phyloP scores from a whole-genome alignment of 2,797 vertebrate genomes.

The Catharus ustulatus region DNA sequence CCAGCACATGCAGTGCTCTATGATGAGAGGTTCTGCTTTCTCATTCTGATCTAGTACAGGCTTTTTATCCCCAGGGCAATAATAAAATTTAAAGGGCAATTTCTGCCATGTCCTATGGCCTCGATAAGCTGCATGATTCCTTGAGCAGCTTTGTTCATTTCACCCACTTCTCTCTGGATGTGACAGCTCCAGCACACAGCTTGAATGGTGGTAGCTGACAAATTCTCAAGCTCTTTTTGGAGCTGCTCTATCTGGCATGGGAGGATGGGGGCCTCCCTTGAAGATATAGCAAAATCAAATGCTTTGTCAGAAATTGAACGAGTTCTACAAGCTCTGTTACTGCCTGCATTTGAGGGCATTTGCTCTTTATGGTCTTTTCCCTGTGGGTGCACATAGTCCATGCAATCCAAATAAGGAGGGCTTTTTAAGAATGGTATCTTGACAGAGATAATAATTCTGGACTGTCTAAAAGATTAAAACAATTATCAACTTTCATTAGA shows the following conservation, averaged over 20 bases:
- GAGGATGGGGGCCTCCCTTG: neutral
- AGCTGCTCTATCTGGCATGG: neutral
- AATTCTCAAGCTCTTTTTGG: neutral
- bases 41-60: neutral
- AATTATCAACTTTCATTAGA: neutral
- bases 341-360: neutral
- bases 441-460: neutral
- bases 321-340: neutral
- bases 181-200: neutral
- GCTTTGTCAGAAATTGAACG: neutral
- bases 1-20: rapidly evolving
- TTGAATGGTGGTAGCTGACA: neutral
- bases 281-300: neutral
- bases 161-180: neutral
- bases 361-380: neutral
- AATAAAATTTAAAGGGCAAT: neutral
- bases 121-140: neutral
- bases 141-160: neutral
- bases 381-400: neutral
- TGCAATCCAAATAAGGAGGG: neutral
- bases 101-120: neutral
- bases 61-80: neutral
- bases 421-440: neutral
- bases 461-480: neutral
- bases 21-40: neutral